These are phyloP conservation scores for Epinotia nisella DNA, from an alignment of 2,888 invertebrate species.

Conservation along the genomic window DNA sequence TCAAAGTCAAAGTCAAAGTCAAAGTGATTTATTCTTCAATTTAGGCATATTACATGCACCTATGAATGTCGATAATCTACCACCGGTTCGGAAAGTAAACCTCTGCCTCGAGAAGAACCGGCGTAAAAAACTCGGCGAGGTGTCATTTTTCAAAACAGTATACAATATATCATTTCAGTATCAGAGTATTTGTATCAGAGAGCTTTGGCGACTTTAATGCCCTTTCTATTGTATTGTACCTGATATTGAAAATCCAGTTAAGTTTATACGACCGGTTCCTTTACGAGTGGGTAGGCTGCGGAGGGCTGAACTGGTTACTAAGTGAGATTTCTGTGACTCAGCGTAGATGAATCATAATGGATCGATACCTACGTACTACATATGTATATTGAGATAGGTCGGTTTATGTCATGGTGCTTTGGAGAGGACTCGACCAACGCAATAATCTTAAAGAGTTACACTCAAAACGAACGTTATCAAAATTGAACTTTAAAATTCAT, in stretches of 20 bases:
- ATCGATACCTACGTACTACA: constrained; percentile 47
- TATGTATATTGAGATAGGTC: constrained; percentile 59
- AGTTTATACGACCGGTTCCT: constrained; percentile 50
- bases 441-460: neutral
- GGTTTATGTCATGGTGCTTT: constrained; percentile 46
- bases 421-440: constrained; percentile 18
- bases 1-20: no score
- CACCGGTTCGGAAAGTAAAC: no score
- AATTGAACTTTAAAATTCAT: neutral
- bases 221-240: constrained; percentile 26
- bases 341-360: constrained; percentile 73
- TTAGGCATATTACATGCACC: no score
- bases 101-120: no score
- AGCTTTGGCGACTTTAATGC: constrained; percentile 44
- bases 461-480: neutral
- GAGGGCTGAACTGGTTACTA: constrained; percentile 59
- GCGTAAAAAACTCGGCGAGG: no score
- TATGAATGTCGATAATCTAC: no score
- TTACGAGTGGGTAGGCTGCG: constrained; percentile 51
- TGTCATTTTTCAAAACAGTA: no score
- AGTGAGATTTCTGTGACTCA: constrained; percentile 67
- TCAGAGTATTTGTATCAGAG: no score
- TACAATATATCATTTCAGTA: no score
- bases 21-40: no score
- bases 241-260: constrained; percentile 41